These are phyloP conservation scores for Pseudorasbora parva DNA, from an alignment of 2,113 vertebrate species.

Conservation along the genomic window DNA sequence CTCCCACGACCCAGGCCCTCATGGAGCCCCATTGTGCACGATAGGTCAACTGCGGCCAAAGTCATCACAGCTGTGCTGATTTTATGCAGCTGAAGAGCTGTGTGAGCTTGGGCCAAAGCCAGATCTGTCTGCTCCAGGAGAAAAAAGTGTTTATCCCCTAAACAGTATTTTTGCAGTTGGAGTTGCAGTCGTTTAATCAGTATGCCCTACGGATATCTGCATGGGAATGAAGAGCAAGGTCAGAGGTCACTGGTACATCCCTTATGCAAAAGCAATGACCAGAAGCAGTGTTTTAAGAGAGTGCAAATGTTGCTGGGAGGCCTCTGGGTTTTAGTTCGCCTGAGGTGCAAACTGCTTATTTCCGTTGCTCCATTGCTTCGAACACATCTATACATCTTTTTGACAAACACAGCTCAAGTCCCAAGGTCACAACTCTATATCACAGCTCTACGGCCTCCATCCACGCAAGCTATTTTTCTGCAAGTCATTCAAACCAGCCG, in stretches of 20 bases:
- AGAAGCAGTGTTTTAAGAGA: slow-evolving; percentile 25
- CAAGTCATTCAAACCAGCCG: slow-evolving; percentile 3
- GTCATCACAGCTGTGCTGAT: slow-evolving; percentile 57
- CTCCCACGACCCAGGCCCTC: slow-evolving; percentile 55
- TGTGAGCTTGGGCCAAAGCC: not conserved
- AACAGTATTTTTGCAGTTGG: slow-evolving; percentile 36
- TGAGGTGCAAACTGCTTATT: slow-evolving; percentile 26
- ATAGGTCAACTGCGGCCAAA: slow-evolving; percentile 53
- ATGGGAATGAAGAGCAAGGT: slow-evolving; percentile 39
- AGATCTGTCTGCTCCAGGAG: slow-evolving; percentile 18
- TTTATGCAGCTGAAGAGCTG: slow-evolving; percentile 16
- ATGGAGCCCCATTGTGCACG: slow-evolving; percentile 32
- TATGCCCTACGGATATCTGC: slow-evolving; percentile 41
- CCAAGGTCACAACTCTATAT: slow-evolving; percentile 40
- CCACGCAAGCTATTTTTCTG: slow-evolving; percentile 36
- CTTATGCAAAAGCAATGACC: slow-evolving; percentile 22
- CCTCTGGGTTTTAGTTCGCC: slow-evolving; percentile 4
- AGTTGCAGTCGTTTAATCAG: slow-evolving; percentile 39
- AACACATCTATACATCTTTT: slow-evolving; percentile 37
- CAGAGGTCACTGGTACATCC: slow-evolving; percentile 2
- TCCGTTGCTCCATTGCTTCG: not conserved
- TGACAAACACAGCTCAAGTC: slow-evolving; percentile 14
- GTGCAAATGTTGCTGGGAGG: slow-evolving; percentile 13
- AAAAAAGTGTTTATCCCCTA: slow-evolving; percentile 31
- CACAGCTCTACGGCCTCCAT: not conserved